phyloP scores from a whole-genome alignment of 2,888 invertebrate species.

The Drosophila anomalipes region DNA sequence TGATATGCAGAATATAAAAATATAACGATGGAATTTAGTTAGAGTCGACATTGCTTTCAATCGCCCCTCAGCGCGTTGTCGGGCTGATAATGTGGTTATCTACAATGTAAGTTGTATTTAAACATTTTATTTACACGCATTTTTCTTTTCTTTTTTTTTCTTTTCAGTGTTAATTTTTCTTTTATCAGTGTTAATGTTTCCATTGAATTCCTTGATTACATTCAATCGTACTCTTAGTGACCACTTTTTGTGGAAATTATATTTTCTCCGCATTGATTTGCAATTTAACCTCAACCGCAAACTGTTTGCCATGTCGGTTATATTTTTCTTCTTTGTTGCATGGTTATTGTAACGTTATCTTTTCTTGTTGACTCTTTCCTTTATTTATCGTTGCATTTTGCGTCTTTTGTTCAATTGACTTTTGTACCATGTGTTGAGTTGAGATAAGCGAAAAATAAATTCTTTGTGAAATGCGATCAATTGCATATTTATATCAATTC shows the following conservation, averaged over 20 bases:
- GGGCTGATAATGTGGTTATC: neutral
- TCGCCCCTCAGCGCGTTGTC: neutral
- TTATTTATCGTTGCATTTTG: neutral
- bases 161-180: neutral
- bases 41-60: no score
- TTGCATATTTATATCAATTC: neutral
- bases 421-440: neutral
- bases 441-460: neutral
- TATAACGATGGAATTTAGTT: neutral
- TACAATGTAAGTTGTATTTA: neutral
- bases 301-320: neutral
- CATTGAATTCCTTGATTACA: neutral
- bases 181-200: neutral
- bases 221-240: neutral
- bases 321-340: neutral
- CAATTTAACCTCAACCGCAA: constrained; percentile 2
- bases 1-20: neutral
- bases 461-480: neutral
- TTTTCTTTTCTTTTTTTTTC: neutral
- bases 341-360: neutral
- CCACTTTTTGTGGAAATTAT: constrained; percentile 1
- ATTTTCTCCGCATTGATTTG: neutral
- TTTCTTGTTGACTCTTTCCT: no score
- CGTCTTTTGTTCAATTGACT: neutral
- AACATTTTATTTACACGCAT: neutral